Percentiles rank a stretch among this genome's conserved stretches.
Conservation (phyloP, 1,140 invertebrate genomes). For the Lepidurus couesii region DNA sequence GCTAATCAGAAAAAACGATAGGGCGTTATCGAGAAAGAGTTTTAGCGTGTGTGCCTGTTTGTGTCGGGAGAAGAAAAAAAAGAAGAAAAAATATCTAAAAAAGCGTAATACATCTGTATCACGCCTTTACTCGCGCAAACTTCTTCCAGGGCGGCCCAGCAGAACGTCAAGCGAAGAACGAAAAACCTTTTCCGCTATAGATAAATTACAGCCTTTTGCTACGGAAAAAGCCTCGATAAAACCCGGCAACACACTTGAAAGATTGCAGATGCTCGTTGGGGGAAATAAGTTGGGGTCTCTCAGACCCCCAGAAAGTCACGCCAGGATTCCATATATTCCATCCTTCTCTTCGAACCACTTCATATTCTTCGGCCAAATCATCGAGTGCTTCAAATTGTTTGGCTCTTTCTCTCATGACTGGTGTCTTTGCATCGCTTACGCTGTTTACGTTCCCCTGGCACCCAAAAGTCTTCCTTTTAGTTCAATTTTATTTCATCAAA, state of each 20-base stretch:
- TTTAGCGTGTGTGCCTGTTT: neutral
- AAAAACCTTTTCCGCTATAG: neutral
- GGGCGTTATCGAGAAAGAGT: constrained; percentile 21
- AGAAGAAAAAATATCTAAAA: neutral
- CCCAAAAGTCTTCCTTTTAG: too few relatives aligned
- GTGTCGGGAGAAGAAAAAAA: neutral
- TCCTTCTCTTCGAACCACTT: too few relatives aligned
- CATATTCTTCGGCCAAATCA: too few relatives aligned
- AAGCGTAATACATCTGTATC: neutral
- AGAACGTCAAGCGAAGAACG: neutral
- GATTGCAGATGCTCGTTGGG: constrained; percentile 4
- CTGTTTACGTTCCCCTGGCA: too few relatives aligned
- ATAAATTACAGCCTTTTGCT: neutral
- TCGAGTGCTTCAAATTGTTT: too few relatives aligned
- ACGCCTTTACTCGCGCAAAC: constrained; percentile 11
- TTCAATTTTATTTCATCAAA: too few relatives aligned
- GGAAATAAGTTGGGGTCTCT: neutral
- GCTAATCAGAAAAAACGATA: constrained; percentile 22
- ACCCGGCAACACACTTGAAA: neutral
- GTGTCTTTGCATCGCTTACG: too few relatives aligned
- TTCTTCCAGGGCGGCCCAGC: neutral
- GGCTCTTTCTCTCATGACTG: too few relatives aligned
- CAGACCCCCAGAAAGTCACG: too few relatives aligned
- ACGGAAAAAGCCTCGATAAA: constrained; percentile 1
- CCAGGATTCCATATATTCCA: too few relatives aligned